Evolutionary conservation across 2,113 vertebrate genomes (phyloP), one percentile per base, ranked within the genome.

Genomic region (Spilogale gracilis): DNA sequence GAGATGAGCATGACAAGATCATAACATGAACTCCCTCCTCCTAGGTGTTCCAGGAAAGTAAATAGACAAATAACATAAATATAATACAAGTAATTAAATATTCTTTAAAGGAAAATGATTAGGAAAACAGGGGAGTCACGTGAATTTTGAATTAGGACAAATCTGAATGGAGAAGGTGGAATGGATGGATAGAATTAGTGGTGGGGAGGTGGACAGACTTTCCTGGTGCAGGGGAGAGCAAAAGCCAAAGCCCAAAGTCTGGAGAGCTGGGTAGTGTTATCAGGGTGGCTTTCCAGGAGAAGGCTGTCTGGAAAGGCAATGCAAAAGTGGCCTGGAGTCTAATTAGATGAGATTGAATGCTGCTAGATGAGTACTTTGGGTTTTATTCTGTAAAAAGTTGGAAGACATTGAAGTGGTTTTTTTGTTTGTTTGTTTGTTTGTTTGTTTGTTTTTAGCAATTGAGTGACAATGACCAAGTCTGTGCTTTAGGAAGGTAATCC

Each of bases 361-460:
- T 65, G 61, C 69, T 73, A 11, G n/a, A 30, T 54, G 48, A 65
- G 11, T n/a, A 43, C 8, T 56, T 79, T 69, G 58, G 45, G 7
- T 63, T 67, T 95, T 76, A 58, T 90, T 94, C 58, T 90, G 18
- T 82, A 61, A 91, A 92, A 84, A 58, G 48, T 38, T 73, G 5
- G 27, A 32, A 80, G 18, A 18, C 18, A 27, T 81, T 56, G 32
- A 91, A 54, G 32, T 80, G 23, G 43, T 54, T 81, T 80, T 20
- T 58, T 60, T 45, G 38, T 43, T 60, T 52, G 23, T 83, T 61
- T 17, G 32, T 52, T 61, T 17, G 32, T 52, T 50, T n/a, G 38
- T 38, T 38, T 38, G 38, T 38, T 38, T 38, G 38, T 38, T 48
- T 48, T 45, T 56, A 63, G 6, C 30, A 82, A 10, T 21, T 32